Percentiles rank a stretch among this genome's conserved stretches.
phyloP scores from a whole-genome alignment of 2,113 vertebrate genomes.

The Perca flavescens region DNA sequence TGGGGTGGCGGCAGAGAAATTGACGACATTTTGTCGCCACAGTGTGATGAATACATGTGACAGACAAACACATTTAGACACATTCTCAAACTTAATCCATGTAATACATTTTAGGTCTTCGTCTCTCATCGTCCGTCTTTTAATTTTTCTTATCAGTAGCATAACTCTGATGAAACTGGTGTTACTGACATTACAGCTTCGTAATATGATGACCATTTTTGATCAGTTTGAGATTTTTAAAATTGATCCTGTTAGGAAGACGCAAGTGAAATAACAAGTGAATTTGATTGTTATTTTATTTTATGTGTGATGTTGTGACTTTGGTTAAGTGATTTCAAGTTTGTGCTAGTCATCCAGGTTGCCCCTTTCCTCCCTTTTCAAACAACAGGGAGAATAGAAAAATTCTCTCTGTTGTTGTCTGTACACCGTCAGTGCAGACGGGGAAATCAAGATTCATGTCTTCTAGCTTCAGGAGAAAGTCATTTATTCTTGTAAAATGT shows the following conservation, averaged over 20 bases:
- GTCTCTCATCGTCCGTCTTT: too few relatives aligned
- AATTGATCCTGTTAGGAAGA: not conserved
- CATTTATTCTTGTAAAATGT: constrained; percentile 25
- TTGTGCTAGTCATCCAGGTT: not conserved
- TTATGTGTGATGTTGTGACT: not conserved
- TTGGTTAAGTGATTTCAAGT: too few relatives aligned
- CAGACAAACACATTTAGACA: too few relatives aligned
- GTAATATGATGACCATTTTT: not conserved
- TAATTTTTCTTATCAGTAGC: not conserved
- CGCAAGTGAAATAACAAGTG: too few relatives aligned
- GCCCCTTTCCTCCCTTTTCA: not conserved
- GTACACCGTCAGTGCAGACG: too few relatives aligned
- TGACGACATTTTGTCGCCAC: too few relatives aligned
- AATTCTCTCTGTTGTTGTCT: not conserved
- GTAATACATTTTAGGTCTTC: too few relatives aligned
- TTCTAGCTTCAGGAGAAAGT: not conserved
- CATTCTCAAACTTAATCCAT: too few relatives aligned
- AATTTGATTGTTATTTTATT: not conserved
- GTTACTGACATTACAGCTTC: not conserved
- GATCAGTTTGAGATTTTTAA: not conserved
- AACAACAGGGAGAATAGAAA: too few relatives aligned
- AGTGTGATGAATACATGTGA: not conserved
- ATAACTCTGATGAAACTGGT: not conserved
- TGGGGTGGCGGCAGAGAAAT: not conserved
- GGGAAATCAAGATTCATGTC: constrained; percentile 20